phyloP scores from a whole-genome alignment of 2,888 invertebrate species.

The Danaus chrysippus region DNA sequence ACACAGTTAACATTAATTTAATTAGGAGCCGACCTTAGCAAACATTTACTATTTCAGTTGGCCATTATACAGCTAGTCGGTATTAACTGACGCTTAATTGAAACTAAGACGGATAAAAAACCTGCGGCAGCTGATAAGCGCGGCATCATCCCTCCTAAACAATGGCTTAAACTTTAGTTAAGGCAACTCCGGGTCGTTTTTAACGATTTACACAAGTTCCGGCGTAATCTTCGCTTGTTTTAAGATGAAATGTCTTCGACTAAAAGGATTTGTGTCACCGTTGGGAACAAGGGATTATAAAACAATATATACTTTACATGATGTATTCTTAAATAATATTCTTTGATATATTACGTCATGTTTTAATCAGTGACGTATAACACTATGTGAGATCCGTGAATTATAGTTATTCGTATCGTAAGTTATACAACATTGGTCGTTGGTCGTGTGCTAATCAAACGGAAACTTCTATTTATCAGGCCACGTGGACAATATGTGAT shows the following conservation, averaged over 20 bases:
- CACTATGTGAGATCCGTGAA: too few species aligned
- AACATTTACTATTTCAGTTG: neutral
- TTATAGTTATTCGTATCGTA: neutral
- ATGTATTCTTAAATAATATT: neutral
- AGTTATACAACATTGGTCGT: neutral
- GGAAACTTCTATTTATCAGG: slow-evolving; percentile 5
- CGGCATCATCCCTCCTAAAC: slow-evolving; percentile 62
- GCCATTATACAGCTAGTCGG: slow-evolving; percentile 28
- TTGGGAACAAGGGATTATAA: slow-evolving; percentile 24
- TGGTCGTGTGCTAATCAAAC: neutral
- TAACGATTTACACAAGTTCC: slow-evolving; percentile 60
- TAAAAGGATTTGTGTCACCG: slow-evolving; percentile 40
- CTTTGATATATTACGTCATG: neutral
- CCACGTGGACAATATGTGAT: slow-evolving; percentile 36
- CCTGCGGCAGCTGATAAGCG: slow-evolving; percentile 55
- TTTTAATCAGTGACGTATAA: too few species aligned
- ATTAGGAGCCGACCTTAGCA: slow-evolving; percentile 3
- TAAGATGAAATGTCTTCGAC: slow-evolving; percentile 49
- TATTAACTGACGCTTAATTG: slow-evolving; percentile 74
- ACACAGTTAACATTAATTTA: neutral
- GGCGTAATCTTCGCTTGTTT: slow-evolving; percentile 59
- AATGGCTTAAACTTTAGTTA: slow-evolving; percentile 58
- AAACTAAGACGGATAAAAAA: slow-evolving; percentile 65
- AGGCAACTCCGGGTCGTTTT: slow-evolving; percentile 57
- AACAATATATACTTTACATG: slow-evolving; percentile 9